Percentiles rank a stretch among this genome's conserved stretches.
Evolutionary conservation across 2,888 invertebrate genomes (phyloP).

Genomic region (Gortyna flavago): DNA sequence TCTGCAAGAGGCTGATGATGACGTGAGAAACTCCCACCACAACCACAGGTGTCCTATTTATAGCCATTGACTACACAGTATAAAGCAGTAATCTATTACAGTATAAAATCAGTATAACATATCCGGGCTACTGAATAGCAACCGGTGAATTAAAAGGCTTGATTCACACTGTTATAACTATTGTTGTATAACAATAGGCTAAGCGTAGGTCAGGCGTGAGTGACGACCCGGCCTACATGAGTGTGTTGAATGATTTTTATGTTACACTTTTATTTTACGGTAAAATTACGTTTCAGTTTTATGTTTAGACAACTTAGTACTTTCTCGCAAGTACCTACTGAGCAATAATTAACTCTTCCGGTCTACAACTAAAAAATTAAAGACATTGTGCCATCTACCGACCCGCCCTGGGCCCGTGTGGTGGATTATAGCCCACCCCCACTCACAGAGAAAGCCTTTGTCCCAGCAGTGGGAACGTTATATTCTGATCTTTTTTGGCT

Average conservation of each 20-base stretch:
- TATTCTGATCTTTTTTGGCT: background rate
- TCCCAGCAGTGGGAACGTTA: background rate
- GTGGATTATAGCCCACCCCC: background rate
- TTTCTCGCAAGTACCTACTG: background rate
- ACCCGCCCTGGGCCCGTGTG: background rate
- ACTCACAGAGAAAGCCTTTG: background rate
- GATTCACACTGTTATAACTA: conserved; percentile 47
- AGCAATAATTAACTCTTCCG: background rate
- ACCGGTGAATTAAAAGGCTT: conserved; percentile 40
- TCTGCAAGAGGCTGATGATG: background rate
- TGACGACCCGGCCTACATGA: conserved; percentile 52
- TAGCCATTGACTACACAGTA: background rate
- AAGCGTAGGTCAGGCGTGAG: conserved; percentile 49
- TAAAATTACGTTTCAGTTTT: background rate
- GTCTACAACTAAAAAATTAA: background rate
- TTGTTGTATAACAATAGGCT: conserved; percentile 47
- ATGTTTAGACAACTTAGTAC: background rate
- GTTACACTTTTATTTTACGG: background rate
- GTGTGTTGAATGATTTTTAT: conserved; percentile 21
- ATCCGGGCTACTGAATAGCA: conserved; percentile 37
- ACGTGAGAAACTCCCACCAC: conserved; percentile 22
- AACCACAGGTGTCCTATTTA: conserved; percentile 7
- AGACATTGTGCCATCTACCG: background rate
- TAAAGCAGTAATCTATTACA: conserved; percentile 40
- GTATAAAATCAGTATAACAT: conserved; percentile 33